Percentiles rank a stretch among this genome's conserved stretches.
Conservation (phyloP, 2,888 invertebrate species). For the Panopea generosa region DNA sequence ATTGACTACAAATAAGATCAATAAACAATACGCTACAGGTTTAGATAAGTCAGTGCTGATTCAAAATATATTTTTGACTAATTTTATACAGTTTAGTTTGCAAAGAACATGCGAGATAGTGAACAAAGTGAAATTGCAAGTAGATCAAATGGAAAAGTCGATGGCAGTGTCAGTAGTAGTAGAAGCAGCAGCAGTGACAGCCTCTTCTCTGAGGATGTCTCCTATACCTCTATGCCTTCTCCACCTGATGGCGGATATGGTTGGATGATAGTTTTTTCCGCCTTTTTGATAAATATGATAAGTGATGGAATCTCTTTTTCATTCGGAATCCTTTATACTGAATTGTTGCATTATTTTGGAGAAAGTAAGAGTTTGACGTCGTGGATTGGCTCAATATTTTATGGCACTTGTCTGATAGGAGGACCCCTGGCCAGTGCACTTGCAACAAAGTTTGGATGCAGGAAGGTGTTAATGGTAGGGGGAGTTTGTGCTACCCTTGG, state of each 20-base stretch:
- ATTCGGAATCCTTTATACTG: constrained; percentile 95
- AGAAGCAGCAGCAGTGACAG: constrained; percentile 57
- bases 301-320: constrained; percentile 97
- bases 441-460: constrained; percentile 83
- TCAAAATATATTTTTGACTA: too few species aligned
- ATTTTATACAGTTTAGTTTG: constrained; percentile 1
- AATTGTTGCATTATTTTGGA: constrained; percentile 93
- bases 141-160: constrained; percentile 16
- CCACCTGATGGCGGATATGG: constrained; percentile 96
- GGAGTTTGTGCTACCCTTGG: constrained; percentile 82
- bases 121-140: constrained; percentile 31
- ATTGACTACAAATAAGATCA: constrained; percentile 8
- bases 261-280: constrained; percentile 95
- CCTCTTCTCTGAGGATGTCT: constrained; percentile 59
- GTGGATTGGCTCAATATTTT: constrained; percentile 95
- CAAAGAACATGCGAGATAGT: constrained; percentile 49
- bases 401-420: constrained; percentile 93
- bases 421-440: constrained; percentile 84
- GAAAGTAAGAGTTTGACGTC: constrained; percentile 94
- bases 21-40: constrained; percentile 10
- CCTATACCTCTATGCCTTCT: constrained; percentile 67
- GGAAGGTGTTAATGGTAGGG: constrained; percentile 81
- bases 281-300: constrained; percentile 95
- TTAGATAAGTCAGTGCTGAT: too few species aligned
- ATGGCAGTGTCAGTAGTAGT: constrained; percentile 35